Base-by-base conservation (phyloP, 2,113 vertebrate species). In the Coptodon bakossiorum region DNA sequence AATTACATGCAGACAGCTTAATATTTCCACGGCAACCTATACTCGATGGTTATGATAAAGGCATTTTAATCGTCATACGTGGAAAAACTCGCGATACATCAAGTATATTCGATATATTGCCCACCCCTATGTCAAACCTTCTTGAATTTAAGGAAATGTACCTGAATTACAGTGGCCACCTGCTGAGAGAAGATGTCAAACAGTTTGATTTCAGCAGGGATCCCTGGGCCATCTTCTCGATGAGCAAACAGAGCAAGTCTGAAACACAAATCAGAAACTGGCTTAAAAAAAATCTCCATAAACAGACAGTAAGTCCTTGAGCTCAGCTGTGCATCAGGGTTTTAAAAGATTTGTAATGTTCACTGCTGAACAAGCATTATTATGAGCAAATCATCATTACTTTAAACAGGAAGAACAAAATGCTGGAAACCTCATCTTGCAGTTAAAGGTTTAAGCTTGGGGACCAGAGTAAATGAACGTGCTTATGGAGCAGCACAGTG, bases 181-280 rank as follows among this genome's bases (percentile, higher is more conserved):
- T 99, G 98, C 90, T 99, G 99, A 80, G 99, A 99, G 96, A 99
- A 99, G 92, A 99, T 99, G 93, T 99, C 99, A 93, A 99, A 99
- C 6, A 99, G 96, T 92, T 99, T 99, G 93, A 99, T 99, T 91
- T 99, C 99, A 52, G 98, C 95, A 78, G 99, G 99, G 86, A 99
- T 99, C 22, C 98, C 99, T 24, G 99, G 98, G 22, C 98, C 99
- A 82, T 99, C 99, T 94, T 99, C 99, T 96, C 98, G 97, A 94
- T 99, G 98, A 87, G 98, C 98, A 95, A 99, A 99, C 92, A 99
- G 96, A 88, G 99, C 99, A 57, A 99, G 96, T 93, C 99, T 97
- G 85, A 53, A 92, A 83, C 31, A 59, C 31, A 81, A 16, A 63
- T n/a, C 9, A 27, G 16, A 27, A 14, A 43, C 1, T 17, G 13